Evolutionary conservation across 2,888 invertebrate genomes (phyloP), one percentile per base, ranked within the genome.

Genomic region (Lomographa bimaculata): DNA sequence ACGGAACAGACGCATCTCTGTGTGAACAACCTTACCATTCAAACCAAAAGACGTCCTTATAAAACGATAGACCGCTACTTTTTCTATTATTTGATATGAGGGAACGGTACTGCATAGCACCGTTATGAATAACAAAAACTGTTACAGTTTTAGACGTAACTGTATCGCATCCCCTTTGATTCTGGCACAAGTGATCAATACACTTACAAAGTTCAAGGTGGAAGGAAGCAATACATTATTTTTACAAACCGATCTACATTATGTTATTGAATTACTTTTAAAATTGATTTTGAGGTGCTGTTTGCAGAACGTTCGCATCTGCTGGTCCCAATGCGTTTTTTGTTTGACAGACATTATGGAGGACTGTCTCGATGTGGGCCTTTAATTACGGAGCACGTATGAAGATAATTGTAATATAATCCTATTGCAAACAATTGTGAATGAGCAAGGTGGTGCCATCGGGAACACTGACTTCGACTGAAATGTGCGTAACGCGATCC

Each of bases 201-300:
- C 53, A 64, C 19, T 19, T n/a, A 19, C 28, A 5, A 62, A 38
- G 28, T 74, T 67, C 73, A 86, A 86, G 86, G 86, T 89, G 87
- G 77, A 79, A 87, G 87, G 87, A 89, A 89, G 87, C 80, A 80
- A 89, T 86, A 84, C 73, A 80, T 87, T 83, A 81, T 71, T 70
- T 78, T 79, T 79, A 77, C 71, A 68, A 60, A 57, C 62, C 74
- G 75, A 83, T 86, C 79, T 68, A 79, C 82, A 81, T 86, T 85
- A 84, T 80, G 87, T 87, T 89, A 89, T 87, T 85, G 86, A 84
- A 87, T 87, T 86, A 86, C 87, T 85, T 77, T 80, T 71, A 67
- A 82, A 78, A 80, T 79, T 82, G 78, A 83, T 81, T 80, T 71
- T 65, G 62, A 45, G 50, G 43, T 47, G 64, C 43, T 79, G 71